A percentile compares a stretch with the other conserved stretches of the same genome.
Conservation (phyloP, 1,140 invertebrate species). For the Plutomurus gul region DNA sequence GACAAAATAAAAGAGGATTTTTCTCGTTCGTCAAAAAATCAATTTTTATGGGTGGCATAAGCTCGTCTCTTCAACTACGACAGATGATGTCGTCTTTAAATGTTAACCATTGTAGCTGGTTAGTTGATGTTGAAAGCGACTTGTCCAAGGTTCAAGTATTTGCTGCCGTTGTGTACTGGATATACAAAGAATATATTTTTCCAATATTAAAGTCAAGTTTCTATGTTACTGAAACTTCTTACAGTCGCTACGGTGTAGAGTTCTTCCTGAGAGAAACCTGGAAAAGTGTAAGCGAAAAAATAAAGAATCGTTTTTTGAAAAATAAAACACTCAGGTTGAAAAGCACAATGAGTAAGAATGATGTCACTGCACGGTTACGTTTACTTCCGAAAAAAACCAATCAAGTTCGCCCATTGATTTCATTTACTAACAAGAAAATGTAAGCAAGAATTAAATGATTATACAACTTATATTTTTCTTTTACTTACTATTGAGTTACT, state of each 20-base stretch:
- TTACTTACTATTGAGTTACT: background rate
- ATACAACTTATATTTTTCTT: background rate
- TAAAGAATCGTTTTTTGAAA: background rate
- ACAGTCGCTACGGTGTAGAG: background rate
- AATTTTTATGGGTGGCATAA: slow-evolving; percentile 32
- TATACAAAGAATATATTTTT: slow-evolving; percentile 30
- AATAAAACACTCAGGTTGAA: background rate
- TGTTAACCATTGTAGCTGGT: background rate
- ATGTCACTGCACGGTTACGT: background rate
- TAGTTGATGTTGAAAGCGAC: background rate
- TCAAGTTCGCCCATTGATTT: background rate
- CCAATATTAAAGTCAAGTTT: slow-evolving; percentile 14
- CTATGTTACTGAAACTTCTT: slow-evolving; percentile 34
- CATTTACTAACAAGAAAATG: background rate
- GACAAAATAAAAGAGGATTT: slow-evolving; percentile 33
- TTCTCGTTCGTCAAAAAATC: slow-evolving; percentile 39
- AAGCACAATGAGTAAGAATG: background rate
- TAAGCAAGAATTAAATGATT: background rate
- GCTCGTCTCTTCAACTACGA: slow-evolving; percentile 17
- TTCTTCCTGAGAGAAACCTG: slow-evolving; percentile 38
- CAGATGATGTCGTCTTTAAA: slow-evolving; percentile 13
- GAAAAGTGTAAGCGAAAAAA: slow-evolving; percentile 34
- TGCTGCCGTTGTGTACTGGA: slow-evolving; percentile 33
- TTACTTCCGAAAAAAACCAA: slow-evolving; percentile 25
- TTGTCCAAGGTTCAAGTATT: background rate